Base-by-base conservation (phyloP, 2,113 vertebrate genomes). In the Proterorhinus semilunaris region DNA sequence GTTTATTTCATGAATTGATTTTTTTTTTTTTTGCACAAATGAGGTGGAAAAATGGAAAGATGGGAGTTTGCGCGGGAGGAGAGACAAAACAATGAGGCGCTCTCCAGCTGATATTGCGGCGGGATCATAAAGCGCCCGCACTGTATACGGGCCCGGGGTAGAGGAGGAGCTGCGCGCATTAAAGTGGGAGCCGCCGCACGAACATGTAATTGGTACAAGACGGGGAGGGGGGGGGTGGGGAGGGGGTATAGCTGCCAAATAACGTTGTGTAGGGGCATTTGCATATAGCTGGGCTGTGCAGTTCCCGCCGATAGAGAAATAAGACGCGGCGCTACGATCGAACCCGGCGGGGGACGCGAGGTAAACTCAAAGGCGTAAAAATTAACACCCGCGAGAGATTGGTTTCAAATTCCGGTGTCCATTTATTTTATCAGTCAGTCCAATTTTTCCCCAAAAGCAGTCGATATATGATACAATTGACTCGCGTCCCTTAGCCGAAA, bases 1-100 rank as follows among this genome's bases (percentile, higher is more conserved):
- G 83, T 89, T 90, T 90, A 82, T 89, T 85, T 85, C 76, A 59
- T 71, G 82, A 87, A 90, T 89, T 84, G 82, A 90, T 89, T 89
- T 36, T 36, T 27, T 27, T 27, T 3, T 27, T 36, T 36, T 87
- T 79, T 70, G 50, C 82, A 72, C 82, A 91, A 91, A 91, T 90
- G 86, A 91, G 86, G 83, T 87, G 85, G 86, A 80, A 88, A 88
- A 88, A 83, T 74, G 76, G 83, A 79, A 75, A 87, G 79, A 85
- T 7, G 49, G 77, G 80, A 71, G 75, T 85, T 83, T 86, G 76
- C 71, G 57, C 21, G 58, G 77, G 72, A 72, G 84, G 86, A 80
- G 85, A 89, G 83, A 84, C 80, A 63, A 86, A 87, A 89, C 86
- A 88, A 88, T 89, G 89, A 88, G 78, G 75, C 72, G 65, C 75